Percentiles rank a stretch among this genome's conserved stretches.
Evolutionary conservation across 2,113 vertebrate genomes (phyloP).

Genomic region (Sclerurus mexicanus): DNA sequence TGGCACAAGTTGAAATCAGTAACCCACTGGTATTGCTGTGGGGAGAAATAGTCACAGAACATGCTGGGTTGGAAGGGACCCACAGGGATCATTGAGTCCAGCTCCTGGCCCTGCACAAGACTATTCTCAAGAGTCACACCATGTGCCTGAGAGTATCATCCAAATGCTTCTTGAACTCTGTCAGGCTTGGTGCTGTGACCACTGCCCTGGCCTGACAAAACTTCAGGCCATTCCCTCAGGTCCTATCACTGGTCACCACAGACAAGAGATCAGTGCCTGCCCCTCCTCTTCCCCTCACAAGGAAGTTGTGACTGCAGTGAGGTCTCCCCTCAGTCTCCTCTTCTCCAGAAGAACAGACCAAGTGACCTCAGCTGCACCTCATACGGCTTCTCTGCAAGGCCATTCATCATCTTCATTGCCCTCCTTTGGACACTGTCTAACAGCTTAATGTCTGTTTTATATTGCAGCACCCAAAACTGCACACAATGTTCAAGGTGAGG

Average conservation of each 20-base stretch:
- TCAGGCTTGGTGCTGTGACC: not conserved
- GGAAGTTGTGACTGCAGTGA: not conserved
- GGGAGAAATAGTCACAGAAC: not conserved
- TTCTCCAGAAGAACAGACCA: not conserved
- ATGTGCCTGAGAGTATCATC: not conserved
- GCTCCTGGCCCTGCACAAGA: not conserved
- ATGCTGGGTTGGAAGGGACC: not conserved
- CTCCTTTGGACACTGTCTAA: not conserved
- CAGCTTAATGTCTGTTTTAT: not conserved
- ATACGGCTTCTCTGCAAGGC: not conserved
- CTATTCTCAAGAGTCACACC: not conserved
- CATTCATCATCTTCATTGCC: not conserved
- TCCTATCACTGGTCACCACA: not conserved
- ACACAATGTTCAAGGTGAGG: not conserved
- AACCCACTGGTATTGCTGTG: not conserved
- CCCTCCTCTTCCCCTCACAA: not conserved
- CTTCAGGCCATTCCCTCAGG: not conserved
- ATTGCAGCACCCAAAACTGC: not conserved
- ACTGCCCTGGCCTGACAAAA: not conserved
- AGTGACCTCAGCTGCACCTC: not conserved
- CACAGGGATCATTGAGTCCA: not conserved
- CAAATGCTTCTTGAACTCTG: not conserved
- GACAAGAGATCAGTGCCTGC: not conserved
- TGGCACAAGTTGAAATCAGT: not conserved
- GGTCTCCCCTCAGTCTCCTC: not conserved